Conservation (phyloP, 2,888 invertebrate species). For the Drosophila vallismaia region DNA sequence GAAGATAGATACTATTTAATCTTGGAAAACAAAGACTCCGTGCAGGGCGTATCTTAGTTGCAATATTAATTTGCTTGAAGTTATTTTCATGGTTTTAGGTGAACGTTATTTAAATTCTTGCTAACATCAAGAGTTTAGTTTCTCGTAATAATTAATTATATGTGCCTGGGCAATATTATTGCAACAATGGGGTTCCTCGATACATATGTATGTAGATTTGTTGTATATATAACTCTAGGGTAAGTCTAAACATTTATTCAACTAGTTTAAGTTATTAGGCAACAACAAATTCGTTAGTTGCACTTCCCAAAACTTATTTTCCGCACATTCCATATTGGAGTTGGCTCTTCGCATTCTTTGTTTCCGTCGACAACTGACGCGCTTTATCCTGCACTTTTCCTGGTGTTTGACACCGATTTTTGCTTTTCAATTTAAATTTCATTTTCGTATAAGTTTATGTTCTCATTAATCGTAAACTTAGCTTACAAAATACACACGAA, state of each 20-base stretch:
- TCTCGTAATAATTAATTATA: conserved; percentile 39
- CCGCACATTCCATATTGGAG: conserved; percentile 11
- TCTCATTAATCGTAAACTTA: conserved; percentile 45
- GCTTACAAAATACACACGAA: conserved; percentile 55
- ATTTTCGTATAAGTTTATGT: conserved; percentile 53
- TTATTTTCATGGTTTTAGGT: conserved; percentile 16
- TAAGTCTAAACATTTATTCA: conserved; percentile 73
- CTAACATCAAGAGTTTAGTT: conserved; percentile 51
- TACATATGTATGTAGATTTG: conserved; percentile 26
- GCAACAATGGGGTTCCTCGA: conserved; percentile 43
- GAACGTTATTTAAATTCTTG: conserved; percentile 43
- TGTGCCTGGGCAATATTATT: conserved; percentile 46
- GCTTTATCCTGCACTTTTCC: conserved; percentile 5
- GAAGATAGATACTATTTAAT: too few species aligned
- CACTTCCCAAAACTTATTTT: conserved; percentile 32
- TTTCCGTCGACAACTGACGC: conserved; percentile 6
- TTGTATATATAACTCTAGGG: conserved; percentile 39
- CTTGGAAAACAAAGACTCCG: neutral
- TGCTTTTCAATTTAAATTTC: conserved; percentile 63
- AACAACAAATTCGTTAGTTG: conserved; percentile 73
- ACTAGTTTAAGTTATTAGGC: conserved; percentile 59
- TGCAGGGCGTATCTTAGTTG: conserved; percentile 11
- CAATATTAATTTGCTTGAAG: conserved; percentile 8
- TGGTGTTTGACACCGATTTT: conserved; percentile 75
- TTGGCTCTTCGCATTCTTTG: conserved; percentile 11